These are phyloP conservation scores for Scaptodrosophila latifasciaeformis DNA, from an alignment of 2,888 invertebrate genomes.

Conservation along the genomic window DNA sequence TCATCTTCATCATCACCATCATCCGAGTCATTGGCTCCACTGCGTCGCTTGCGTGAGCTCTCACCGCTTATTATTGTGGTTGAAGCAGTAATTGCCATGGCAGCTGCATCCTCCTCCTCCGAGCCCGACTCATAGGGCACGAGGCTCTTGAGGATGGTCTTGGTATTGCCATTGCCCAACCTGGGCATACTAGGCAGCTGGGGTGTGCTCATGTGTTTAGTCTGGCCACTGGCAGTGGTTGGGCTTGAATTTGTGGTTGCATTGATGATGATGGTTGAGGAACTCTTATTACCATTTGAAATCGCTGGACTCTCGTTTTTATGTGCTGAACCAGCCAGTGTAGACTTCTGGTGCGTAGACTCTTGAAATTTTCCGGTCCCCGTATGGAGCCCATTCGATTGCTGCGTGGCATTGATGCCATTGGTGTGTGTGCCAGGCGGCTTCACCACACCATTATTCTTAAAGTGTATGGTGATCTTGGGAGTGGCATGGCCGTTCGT, in stretches of 20 bases:
- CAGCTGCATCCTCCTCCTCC: slow-evolving; percentile 64
- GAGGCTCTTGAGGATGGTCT: slow-evolving; percentile 69
- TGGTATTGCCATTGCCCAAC: slow-evolving; percentile 28
- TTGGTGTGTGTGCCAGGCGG: slow-evolving; percentile 17
- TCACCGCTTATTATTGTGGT: slow-evolving; percentile 11
- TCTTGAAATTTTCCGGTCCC: slow-evolving; percentile 64
- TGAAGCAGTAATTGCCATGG: slow-evolving; percentile 11
- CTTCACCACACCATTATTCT: slow-evolving; percentile 30
- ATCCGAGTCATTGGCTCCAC: slow-evolving; percentile 42
- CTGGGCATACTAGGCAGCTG: slow-evolving; percentile 75
- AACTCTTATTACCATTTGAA: slow-evolving; percentile 65
- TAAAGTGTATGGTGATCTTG: slow-evolving; percentile 49
- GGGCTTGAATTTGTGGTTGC: slow-evolving; percentile 31
- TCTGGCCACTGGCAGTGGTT: slow-evolving; percentile 42
- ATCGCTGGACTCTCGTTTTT: slow-evolving; percentile 53
- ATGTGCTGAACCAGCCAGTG: slow-evolving; percentile 55
- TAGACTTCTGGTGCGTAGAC: slow-evolving; percentile 54
- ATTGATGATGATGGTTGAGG: slow-evolving; percentile 44
- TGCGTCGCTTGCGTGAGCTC: slow-evolving; percentile 58
- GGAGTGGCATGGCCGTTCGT: slow-evolving; percentile 6
- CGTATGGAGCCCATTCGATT: slow-evolving; percentile 50
- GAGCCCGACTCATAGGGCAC: slow-evolving; percentile 80
- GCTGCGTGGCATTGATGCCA: slow-evolving; percentile 16
- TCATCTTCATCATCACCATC: slow-evolving; percentile 36
- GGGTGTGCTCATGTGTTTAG: slow-evolving; percentile 49